phyloP scores from a whole-genome alignment of 2,113 vertebrate species.

The Perca flavescens region DNA sequence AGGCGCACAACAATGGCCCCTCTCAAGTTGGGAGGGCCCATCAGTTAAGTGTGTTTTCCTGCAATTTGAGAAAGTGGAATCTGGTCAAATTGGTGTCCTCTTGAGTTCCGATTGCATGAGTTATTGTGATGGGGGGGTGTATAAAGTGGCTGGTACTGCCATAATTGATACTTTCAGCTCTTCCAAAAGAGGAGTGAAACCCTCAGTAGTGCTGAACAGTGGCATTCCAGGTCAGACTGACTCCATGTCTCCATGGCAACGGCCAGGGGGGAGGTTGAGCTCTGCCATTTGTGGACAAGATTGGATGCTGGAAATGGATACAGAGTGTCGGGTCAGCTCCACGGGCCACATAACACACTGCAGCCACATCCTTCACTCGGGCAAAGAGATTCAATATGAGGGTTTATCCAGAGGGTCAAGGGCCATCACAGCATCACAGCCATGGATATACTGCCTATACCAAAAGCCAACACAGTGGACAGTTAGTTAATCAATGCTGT shows the following conservation, averaged over 20 bases:
- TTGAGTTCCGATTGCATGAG: slow-evolving; percentile 74
- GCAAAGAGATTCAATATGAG: slow-evolving; percentile 30
- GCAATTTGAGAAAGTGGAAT: slow-evolving; percentile 81
- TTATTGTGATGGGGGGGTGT: slow-evolving; percentile 47
- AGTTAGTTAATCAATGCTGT: slow-evolving; percentile 23
- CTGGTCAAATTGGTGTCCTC: slow-evolving; percentile 79
- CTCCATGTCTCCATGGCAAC: slow-evolving; percentile 83
- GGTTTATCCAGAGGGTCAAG: slow-evolving; percentile 44
- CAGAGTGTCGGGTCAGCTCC: slow-evolving; percentile 65
- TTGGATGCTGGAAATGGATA: slow-evolving; percentile 66
- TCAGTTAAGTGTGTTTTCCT: slow-evolving; percentile 81
- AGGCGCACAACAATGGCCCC: slow-evolving; percentile 71
- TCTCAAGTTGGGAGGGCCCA: slow-evolving; percentile 73
- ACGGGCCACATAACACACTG: slow-evolving; percentile 47
- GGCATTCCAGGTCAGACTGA: slow-evolving; percentile 89
- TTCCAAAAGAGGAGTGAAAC: slow-evolving; percentile 57
- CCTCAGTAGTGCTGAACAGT: slow-evolving; percentile 72
- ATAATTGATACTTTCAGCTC: slow-evolving; percentile 83
- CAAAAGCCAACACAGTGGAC: slow-evolving; percentile 7
- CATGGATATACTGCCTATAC: slow-evolving; percentile 6
- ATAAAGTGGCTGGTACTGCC: slow-evolving; percentile 34
- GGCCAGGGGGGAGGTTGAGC: slow-evolving; percentile 20
- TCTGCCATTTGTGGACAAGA: slow-evolving; percentile 37
- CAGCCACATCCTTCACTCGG: slow-evolving; percentile 40
- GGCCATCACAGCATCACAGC: slow-evolving; percentile 24